These are phyloP conservation scores for Lytechinus pictus DNA, from an alignment of 35 echinoderm and acorn worm genomes.

Conservation along the genomic window DNA sequence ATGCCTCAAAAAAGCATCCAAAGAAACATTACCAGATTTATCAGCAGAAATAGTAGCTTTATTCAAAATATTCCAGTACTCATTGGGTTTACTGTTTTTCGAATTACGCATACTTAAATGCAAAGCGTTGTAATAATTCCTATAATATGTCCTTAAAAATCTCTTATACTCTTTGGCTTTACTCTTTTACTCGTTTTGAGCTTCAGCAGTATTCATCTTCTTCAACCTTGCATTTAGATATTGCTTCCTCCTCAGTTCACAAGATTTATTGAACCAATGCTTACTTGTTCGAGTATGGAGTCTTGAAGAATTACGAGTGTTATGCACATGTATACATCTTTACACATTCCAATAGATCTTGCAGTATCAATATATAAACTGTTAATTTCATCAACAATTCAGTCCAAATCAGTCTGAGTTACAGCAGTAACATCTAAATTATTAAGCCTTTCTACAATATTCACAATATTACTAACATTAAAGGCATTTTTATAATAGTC, in stretches of 20 bases:
- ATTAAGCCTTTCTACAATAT: too few relatives aligned
- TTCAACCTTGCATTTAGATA: background rate
- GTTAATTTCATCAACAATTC: conserved; percentile 6
- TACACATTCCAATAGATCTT: background rate
- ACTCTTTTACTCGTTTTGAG: background rate
- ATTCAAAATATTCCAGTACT: conserved; percentile 44
- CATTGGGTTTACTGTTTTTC: conserved; percentile 12
- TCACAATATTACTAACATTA: too few relatives aligned
- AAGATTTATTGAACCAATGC: conserved; percentile 2
- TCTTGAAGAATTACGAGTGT: background rate
- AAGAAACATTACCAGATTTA: conserved; percentile 28
- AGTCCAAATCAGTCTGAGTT: background rate
- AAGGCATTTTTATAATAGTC: too few relatives aligned
- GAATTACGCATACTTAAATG: conserved; percentile 39
- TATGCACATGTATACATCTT: conserved; percentile 15
- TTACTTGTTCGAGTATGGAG: background rate
- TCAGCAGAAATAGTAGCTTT: conserved; percentile 41
- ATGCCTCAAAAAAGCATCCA: conserved; percentile 26
- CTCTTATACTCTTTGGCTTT: conserved; percentile 31
- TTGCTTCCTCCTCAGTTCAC: conserved; percentile 12
- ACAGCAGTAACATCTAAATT: too few relatives aligned
- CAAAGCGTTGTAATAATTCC: background rate
- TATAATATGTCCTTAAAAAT: background rate
- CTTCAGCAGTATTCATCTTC: background rate
- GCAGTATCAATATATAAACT: conserved; percentile 28